These are phyloP conservation scores for Strigops habroptila DNA, from an alignment of 2,113 vertebrate genomes.

Conservation along the genomic window DNA sequence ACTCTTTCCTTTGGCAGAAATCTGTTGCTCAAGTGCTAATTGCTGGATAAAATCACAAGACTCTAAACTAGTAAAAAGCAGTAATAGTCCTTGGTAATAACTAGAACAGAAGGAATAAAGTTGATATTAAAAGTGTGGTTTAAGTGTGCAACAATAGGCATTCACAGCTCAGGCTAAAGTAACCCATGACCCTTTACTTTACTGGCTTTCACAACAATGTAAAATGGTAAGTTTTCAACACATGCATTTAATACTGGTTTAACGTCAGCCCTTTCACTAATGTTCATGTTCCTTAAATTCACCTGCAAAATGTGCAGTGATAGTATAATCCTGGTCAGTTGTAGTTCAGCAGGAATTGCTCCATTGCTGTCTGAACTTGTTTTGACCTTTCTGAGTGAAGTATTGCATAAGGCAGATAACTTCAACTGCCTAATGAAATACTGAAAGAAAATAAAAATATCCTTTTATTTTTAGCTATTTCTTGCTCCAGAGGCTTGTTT, in stretches of 20 bases:
- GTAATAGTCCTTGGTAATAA: neutral
- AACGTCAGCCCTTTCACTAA: neutral
- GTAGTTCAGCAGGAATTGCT: neutral
- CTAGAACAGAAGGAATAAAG: neutral
- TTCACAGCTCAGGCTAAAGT: neutral
- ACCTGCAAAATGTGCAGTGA: neutral
- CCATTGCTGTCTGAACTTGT: neutral
- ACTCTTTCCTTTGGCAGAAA: neutral
- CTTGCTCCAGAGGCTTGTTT: neutral
- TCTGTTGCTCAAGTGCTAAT: neutral
- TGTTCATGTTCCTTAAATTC: neutral
- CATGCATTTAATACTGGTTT: neutral
- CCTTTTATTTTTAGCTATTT: neutral
- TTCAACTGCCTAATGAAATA: neutral
- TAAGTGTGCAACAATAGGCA: neutral
- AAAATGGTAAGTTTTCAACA: neutral
- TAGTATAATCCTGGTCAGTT: neutral
- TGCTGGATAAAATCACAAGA: neutral
- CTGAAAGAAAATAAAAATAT: neutral
- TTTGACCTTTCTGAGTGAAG: neutral
- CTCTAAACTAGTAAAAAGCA: neutral
- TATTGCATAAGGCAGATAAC: neutral
- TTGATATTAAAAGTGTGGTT: neutral
- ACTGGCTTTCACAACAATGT: neutral
- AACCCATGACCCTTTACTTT: neutral